phyloP scores from a whole-genome alignment of 2,797 vertebrate species.

The Melanotaenia boesemani region DNA sequence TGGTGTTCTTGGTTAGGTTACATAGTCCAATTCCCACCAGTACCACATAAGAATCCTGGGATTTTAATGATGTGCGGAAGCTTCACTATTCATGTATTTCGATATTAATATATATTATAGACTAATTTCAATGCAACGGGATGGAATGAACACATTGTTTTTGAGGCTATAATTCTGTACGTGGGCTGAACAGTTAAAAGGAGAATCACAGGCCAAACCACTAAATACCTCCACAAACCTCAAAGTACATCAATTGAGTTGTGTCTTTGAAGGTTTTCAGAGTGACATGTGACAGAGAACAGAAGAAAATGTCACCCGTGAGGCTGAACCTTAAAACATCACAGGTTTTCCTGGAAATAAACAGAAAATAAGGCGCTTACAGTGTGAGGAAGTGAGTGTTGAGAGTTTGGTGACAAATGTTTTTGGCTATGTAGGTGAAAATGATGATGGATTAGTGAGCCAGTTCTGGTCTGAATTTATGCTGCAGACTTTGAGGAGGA shows the following conservation, averaged over 20 bases:
- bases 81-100: conserved; percentile 6
- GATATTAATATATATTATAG: conserved; percentile 14
- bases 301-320: conserved; percentile 39
- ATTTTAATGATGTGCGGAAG: not conserved
- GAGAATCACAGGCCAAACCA: conserved; percentile 50
- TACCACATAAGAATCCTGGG: conserved; percentile 7
- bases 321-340: conserved; percentile 35
- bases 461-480: conserved; percentile 53
- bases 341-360: conserved; percentile 42
- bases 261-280: conserved; percentile 60
- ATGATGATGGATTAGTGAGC: conserved; percentile 42
- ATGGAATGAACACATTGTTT: conserved; percentile 16
- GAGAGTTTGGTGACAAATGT: conserved; percentile 43
- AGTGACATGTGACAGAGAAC: conserved; percentile 74
- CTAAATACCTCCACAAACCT: conserved; percentile 56
- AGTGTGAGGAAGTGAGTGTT: conserved; percentile 16
- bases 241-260: conserved; percentile 59
- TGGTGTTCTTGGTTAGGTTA: conserved; percentile 11
- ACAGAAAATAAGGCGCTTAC: conserved; percentile 35
- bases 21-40: not conserved
- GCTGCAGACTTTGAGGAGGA: conserved; percentile 1
- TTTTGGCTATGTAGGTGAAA: conserved; percentile 36
- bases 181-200: conserved; percentile 40
- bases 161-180: conserved; percentile 30
- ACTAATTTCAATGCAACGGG: conserved; percentile 7